Percentiles rank a stretch among this genome's conserved stretches.
Conservation (phyloP, 2,113 vertebrate species). For the Apaloderma vittatum region DNA sequence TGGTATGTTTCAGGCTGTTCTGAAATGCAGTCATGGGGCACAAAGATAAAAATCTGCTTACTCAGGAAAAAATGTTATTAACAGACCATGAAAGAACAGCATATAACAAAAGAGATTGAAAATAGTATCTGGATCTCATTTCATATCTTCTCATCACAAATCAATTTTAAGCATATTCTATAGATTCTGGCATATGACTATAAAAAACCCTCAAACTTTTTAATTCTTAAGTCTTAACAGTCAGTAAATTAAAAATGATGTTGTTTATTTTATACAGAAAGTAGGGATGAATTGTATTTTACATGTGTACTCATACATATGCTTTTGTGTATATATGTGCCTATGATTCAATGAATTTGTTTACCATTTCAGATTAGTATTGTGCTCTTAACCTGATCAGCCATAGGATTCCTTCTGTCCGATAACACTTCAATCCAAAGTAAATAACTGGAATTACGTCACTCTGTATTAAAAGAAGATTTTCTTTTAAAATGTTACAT, state of each 20-base stretch:
- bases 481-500: neutral
- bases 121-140: neutral
- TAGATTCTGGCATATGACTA: neutral
- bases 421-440: neutral
- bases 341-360: neutral
- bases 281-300: neutral
- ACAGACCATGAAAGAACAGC: neutral
- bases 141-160: constrained; percentile 3
- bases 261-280: neutral
- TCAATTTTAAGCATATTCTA: neutral
- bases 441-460: neutral
- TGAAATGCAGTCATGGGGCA: neutral
- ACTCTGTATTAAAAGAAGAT: neutral
- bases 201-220: neutral
- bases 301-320: accelerated
- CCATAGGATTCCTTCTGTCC: neutral
- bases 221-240: neutral
- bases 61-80: neutral
- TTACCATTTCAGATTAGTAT: neutral
- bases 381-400: neutral
- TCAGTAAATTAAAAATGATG: neutral
- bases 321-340: neutral
- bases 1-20: neutral
- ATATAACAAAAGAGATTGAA: neutral
- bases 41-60: constrained; percentile 27